Evolutionary conservation across 2,888 invertebrate genomes (phyloP).

Genomic region (Taenaris catops): DNA sequence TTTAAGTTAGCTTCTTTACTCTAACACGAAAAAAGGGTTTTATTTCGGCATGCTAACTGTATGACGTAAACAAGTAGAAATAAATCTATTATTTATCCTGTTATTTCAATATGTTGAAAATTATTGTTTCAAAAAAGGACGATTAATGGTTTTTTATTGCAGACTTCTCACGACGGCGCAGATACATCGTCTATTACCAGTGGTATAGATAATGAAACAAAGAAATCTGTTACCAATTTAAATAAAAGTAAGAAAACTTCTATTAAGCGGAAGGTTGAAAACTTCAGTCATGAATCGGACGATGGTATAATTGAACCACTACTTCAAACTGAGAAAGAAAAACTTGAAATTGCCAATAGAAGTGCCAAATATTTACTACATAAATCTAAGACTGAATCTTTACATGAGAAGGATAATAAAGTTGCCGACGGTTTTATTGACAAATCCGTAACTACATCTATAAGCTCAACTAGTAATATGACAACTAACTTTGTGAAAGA

Average conservation of each 20-base stretch:
- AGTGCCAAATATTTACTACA: constrained; percentile 61
- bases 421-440: constrained; percentile 16
- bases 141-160: too few relatives aligned
- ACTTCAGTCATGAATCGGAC: constrained; percentile 55
- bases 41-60: too few relatives aligned
- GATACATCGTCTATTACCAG: constrained; percentile 60
- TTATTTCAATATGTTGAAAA: too few relatives aligned
- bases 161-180: constrained; percentile 67
- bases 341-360: constrained; percentile 39
- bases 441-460: constrained; percentile 24
- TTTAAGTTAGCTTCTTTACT: too few relatives aligned
- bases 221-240: constrained; percentile 59
- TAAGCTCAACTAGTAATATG: constrained; percentile 27
- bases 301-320: constrained; percentile 66
- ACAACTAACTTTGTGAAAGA: constrained; percentile 34
- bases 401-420: constrained; percentile 33
- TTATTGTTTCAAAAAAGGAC: too few relatives aligned
- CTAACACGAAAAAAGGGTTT: too few relatives aligned
- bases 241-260: constrained; percentile 66
- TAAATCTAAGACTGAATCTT: constrained; percentile 60
- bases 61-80: too few relatives aligned
- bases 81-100: too few relatives aligned
- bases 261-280: constrained; percentile 58
- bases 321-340: constrained; percentile 53
- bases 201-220: constrained; percentile 62